Evolutionary conservation across 2,888 invertebrate genomes (phyloP).

Genomic region (Pemphredon lugubris): DNA sequence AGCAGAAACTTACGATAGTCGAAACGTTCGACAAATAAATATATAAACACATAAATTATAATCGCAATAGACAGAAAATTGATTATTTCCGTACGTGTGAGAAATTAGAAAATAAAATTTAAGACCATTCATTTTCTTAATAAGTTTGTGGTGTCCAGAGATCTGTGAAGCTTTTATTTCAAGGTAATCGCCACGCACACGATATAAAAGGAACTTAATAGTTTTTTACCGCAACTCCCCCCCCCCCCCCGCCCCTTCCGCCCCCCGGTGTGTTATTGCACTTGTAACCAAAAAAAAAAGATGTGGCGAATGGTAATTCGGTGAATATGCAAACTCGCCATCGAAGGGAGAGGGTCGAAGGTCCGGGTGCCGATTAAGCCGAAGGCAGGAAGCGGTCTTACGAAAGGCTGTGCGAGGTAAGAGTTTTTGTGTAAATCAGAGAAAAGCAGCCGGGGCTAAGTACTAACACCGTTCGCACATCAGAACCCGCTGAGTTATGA

Average conservation of each 20-base stretch:
- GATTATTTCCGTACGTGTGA: too few relatives aligned
- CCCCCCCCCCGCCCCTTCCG: neutral
- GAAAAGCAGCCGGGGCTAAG: conserved; percentile 67
- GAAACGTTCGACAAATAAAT: too few relatives aligned
- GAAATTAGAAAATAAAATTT: too few relatives aligned
- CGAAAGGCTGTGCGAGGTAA: conserved; percentile 36
- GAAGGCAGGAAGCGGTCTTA: conserved; percentile 50
- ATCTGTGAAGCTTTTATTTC: too few relatives aligned
- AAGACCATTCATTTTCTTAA: too few relatives aligned
- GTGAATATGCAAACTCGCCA: conserved; percentile 42
- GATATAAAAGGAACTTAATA: conserved; percentile 8
- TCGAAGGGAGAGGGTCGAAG: conserved; percentile 14
- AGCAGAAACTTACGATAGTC: too few relatives aligned
- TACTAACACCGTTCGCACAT: conserved; percentile 75
- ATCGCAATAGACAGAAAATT: too few relatives aligned
- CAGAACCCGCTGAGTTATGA: conserved; percentile 73
- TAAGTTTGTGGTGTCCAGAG: too few relatives aligned
- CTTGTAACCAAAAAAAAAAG: conserved; percentile 17
- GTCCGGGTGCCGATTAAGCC: conserved; percentile 30
- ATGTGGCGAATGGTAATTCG: neutral
- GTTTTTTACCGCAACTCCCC: neutral
- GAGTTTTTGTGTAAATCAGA: conserved; percentile 65
- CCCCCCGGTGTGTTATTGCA: conserved; percentile 6
- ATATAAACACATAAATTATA: too few relatives aligned
- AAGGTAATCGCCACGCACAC: neutral